phyloP scores from a whole-genome alignment of 2,113 vertebrate genomes.

The Cathartes aura region DNA sequence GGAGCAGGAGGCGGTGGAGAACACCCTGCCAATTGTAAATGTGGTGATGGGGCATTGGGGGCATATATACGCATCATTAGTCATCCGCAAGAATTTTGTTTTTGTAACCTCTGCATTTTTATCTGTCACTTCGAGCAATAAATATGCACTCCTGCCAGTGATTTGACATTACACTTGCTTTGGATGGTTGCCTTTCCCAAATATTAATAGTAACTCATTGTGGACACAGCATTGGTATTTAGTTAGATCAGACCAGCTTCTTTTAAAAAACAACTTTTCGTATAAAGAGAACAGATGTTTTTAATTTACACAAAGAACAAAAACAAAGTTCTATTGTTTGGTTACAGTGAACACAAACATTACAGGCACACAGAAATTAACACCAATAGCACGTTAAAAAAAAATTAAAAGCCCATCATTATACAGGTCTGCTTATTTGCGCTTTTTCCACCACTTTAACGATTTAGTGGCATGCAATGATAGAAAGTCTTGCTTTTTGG shows the following conservation, averaged over 20 bases:
- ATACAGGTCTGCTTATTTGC: background rate
- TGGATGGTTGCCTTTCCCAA: conserved; percentile 74
- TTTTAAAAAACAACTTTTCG: conserved; percentile 68
- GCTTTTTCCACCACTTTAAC: background rate
- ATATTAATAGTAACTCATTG: conserved; percentile 82
- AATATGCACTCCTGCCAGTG: conserved; percentile 73
- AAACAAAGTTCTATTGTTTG: conserved; percentile 67
- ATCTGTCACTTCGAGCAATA: conserved; percentile 78
- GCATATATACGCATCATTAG: conserved; percentile 65
- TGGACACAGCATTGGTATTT: conserved; percentile 75
- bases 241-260: conserved; percentile 74
- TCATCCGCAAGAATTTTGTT: conserved; percentile 73
- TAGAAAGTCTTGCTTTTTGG: background rate
- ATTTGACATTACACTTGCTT: conserved; percentile 77
- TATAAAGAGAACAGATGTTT: conserved; percentile 68
- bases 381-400: background rate
- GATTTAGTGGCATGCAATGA: background rate
- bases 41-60: conserved; percentile 53
- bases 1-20: conserved; percentile 1
- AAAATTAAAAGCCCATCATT: background rate
- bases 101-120: conserved; percentile 79
- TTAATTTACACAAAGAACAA: conserved; percentile 69
- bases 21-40: conserved; percentile 29
- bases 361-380: conserved; percentile 56
- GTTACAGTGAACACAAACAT: conserved; percentile 57